Conservation (phyloP, 1,140 invertebrate genomes). For the Heliconius hermathena region DNA sequence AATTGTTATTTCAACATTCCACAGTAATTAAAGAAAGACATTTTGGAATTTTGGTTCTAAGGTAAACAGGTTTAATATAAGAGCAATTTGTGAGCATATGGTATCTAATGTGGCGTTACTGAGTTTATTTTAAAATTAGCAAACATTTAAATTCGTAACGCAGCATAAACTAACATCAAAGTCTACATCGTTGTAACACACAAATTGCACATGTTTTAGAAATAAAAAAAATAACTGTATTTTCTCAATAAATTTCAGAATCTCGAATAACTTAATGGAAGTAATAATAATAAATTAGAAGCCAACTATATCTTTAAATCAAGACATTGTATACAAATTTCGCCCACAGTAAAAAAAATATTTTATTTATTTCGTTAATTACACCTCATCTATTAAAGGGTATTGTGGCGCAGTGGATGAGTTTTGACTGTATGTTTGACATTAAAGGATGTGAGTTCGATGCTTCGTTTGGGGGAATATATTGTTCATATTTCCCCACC, state of each 20-base stretch:
- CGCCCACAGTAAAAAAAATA: not conserved
- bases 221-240: slow-evolving; percentile 23
- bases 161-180: slow-evolving; percentile 38
- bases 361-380: too few species aligned
- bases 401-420: too few species aligned
- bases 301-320: not conserved
- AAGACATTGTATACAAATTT: not conserved
- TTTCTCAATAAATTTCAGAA: slow-evolving; percentile 25
- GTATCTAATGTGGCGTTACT: not conserved
- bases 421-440: too few species aligned
- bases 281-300: slow-evolving; percentile 24
- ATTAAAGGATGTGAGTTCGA: too few species aligned
- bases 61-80: not conserved
- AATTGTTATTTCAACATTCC: too few species aligned
- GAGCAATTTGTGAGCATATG: slow-evolving; percentile 9
- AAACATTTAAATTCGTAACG: slow-evolving; percentile 28
- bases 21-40: not conserved
- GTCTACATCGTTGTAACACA: slow-evolving; percentile 10
- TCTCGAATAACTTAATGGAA: slow-evolving; percentile 27
- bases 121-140: slow-evolving; percentile 27
- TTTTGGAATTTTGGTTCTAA: too few species aligned
- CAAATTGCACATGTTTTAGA: slow-evolving; percentile 25
- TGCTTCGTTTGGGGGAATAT: too few species aligned
- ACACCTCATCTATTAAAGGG: too few species aligned
- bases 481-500: too few species aligned